Conservation (phyloP, 2,797 vertebrate genomes). For the Danio aesculapii region DNA sequence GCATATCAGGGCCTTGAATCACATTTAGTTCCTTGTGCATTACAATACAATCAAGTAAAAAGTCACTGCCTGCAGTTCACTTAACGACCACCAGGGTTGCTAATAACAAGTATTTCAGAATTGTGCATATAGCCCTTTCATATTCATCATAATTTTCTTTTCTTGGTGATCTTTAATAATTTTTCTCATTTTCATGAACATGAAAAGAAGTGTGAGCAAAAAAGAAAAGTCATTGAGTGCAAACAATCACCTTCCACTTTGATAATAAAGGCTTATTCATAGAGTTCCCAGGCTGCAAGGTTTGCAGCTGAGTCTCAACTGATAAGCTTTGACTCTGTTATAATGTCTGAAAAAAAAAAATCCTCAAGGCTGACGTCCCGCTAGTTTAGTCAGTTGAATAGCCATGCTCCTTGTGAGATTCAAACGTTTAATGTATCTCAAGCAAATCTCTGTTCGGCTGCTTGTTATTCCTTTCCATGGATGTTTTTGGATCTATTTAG, state of each 20-base stretch:
- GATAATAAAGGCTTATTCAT: slow-evolving; percentile 34
- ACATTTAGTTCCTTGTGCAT: too few relatives aligned
- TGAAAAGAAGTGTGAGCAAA: neutral
- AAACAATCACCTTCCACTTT: slow-evolving; percentile 17
- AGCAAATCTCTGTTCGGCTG: slow-evolving; percentile 3
- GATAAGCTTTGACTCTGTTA: slow-evolving; percentile 21
- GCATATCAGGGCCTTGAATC: too few relatives aligned
- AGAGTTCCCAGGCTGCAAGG: neutral
- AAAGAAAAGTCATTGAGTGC: neutral
- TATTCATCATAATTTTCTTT: neutral
- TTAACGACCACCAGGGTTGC: neutral
- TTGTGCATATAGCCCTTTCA: neutral
- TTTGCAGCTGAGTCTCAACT: slow-evolving; percentile 10
- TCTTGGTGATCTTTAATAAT: neutral
- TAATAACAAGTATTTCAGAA: neutral
- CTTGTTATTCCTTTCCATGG: slow-evolving; percentile 2
- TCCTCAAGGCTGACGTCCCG: slow-evolving; percentile 14
- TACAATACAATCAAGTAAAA: neutral
- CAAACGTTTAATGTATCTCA: slow-evolving; percentile 27
- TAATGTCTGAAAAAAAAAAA: slow-evolving; percentile 10
- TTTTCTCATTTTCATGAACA: neutral
- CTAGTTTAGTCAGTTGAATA: slow-evolving; percentile 33
- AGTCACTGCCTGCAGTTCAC: neutral
- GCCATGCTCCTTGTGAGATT: neutral
- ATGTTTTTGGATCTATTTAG: neutral